Conservation (phyloP, 2,113 vertebrate species). For the Embiotoca jacksoni region DNA sequence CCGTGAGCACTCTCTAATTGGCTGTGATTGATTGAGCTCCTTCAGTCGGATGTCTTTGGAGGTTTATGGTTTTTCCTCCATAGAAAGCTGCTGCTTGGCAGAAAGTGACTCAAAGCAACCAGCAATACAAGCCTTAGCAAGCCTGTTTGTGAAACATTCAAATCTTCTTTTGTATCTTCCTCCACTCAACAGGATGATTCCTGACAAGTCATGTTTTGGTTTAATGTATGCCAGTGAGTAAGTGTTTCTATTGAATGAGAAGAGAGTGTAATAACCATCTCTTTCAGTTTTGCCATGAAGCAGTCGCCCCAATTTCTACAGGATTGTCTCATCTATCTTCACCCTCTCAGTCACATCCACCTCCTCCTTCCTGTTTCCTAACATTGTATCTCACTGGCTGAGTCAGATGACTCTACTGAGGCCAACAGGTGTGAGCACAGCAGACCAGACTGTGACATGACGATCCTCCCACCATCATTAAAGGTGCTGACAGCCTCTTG, state of each 20-base stretch:
- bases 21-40: constrained; percentile 73
- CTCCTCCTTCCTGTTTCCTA: constrained; percentile 20
- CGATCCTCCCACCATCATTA: constrained; percentile 6
- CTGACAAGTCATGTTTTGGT: constrained; percentile 16
- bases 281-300: neutral
- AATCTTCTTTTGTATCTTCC: neutral
- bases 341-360: constrained; percentile 15
- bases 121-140: constrained; percentile 24
- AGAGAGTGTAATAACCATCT: too few species aligned
- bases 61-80: constrained; percentile 54
- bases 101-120: constrained; percentile 56
- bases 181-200: constrained; percentile 3
- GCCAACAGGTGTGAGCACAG: constrained; percentile 13
- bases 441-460: constrained; percentile 29
- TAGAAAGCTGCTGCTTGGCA: constrained; percentile 20
- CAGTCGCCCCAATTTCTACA: constrained; percentile 2
- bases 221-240: neutral
- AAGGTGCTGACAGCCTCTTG: constrained; percentile 50
- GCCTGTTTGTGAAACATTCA: constrained; percentile 28
- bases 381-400: neutral
- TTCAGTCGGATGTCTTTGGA: constrained; percentile 44
- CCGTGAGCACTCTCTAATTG: constrained; percentile 67
- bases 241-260: too few species aligned
- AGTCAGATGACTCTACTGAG: constrained; percentile 26
- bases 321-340: constrained; percentile 20